Conservation (phyloP, 2,113 vertebrate species). For the Vulpes vulpes region DNA sequence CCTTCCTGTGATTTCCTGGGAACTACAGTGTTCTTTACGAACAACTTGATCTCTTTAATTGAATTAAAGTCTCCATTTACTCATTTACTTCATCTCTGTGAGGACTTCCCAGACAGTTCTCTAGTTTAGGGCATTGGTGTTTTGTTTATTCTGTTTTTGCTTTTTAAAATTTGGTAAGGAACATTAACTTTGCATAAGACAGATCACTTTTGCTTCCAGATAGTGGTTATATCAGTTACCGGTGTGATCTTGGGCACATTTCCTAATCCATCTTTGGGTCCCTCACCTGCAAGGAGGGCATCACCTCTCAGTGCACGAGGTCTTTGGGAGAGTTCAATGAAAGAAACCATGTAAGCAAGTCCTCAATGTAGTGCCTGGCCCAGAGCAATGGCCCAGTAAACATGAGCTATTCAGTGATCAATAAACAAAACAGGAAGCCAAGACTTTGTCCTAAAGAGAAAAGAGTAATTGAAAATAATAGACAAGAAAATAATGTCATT, state of each 20-base stretch:
- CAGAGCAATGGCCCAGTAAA: neutral
- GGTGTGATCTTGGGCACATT: neutral
- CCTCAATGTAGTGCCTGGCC: neutral
- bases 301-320: neutral
- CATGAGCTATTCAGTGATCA: neutral
- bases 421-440: neutral
- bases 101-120: neutral
- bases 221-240: neutral
- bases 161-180: constrained; percentile 27
- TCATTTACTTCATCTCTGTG: neutral
- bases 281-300: neutral
- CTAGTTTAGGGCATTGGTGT: neutral
- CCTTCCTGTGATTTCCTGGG: constrained; percentile 12
- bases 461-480: constrained; percentile 3
- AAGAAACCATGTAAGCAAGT: neutral
- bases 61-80: constrained; percentile 57
- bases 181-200: neutral
- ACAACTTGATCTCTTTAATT: constrained; percentile 28
- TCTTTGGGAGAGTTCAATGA: neutral
- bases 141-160: neutral
- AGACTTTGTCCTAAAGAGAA: neutral
- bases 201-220: neutral
- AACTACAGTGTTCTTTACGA: neutral
- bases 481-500: neutral
- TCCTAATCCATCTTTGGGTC: neutral